Percentiles rank a stretch among this genome's conserved stretches.
Conservation (phyloP, 2,113 vertebrate genomes). For the Astur gentilis region DNA sequence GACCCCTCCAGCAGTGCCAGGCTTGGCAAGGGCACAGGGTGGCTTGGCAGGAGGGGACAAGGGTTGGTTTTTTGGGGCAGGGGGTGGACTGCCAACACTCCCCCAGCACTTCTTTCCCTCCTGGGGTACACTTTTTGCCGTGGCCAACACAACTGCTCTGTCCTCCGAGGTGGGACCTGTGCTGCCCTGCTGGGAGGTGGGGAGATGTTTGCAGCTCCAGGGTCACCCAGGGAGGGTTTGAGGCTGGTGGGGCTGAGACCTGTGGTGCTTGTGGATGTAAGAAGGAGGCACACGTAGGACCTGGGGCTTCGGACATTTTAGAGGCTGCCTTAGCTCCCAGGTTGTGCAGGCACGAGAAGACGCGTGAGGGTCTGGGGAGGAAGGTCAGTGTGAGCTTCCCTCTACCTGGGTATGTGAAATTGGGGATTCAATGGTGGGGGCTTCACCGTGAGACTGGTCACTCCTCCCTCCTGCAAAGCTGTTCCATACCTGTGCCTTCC, state of each 20-base stretch:
- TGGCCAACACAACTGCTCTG: fast-evolving
- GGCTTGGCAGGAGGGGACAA: not conserved
- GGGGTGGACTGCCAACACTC: not conserved
- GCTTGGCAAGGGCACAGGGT: not conserved
- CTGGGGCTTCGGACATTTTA: not conserved
- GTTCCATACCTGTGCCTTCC: not conserved
- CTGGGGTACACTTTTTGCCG: not conserved
- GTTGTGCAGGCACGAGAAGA: not conserved
- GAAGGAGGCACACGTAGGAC: not conserved
- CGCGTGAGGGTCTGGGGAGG: fast-evolving
- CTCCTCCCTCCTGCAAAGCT: not conserved
- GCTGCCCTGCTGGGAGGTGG: not conserved
- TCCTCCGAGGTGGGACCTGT: not conserved
- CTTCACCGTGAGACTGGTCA: not conserved
- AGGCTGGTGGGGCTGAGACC: not conserved
- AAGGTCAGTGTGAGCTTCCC: not conserved
- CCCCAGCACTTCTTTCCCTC: not conserved
- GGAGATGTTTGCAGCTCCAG: not conserved
- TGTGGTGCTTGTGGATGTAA: not conserved
- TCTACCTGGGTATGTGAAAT: not conserved
- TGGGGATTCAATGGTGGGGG: not conserved
- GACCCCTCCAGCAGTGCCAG: not conserved
- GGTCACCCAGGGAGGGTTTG: not conserved
- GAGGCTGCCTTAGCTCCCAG: not conserved
- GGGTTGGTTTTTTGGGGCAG: fast-evolving